Conservation (phyloP, 2,797 vertebrate genomes). For the Poecilia picta region DNA sequence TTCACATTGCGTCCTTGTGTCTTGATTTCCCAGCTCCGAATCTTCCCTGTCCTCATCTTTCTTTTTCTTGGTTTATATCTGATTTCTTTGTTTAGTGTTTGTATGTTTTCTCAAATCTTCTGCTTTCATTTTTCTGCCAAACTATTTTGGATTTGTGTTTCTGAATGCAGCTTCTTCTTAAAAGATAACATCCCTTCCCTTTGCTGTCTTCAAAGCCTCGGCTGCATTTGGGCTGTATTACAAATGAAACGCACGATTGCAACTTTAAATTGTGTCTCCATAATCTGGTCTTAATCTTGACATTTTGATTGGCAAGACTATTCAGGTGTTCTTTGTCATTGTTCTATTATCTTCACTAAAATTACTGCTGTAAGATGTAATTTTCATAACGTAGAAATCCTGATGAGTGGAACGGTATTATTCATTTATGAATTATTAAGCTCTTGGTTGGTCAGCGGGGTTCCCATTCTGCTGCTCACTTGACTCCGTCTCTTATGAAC, state of each 20-base stretch:
- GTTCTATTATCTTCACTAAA: constrained; percentile 33
- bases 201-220: neutral
- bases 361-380: neutral
- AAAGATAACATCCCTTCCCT: neutral
- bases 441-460: constrained; percentile 6
- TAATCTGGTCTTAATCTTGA: constrained; percentile 35
- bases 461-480: neutral
- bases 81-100: neutral
- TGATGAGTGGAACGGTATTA: constrained; percentile 33
- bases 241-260: neutral
- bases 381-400: neutral
- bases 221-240: neutral
- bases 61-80: neutral
- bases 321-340: constrained; percentile 22
- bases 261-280: constrained; percentile 22
- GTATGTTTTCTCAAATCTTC: neutral
- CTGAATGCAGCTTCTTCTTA: neutral
- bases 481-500: neutral
- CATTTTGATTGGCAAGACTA: constrained; percentile 44
- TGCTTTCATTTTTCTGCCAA: neutral
- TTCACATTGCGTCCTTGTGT: neutral
- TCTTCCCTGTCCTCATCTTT: neutral
- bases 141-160: neutral
- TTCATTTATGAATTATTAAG: constrained; percentile 23
- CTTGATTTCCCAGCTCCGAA: neutral